Percentiles rank a stretch among this genome's conserved stretches.
These are phyloP conservation scores for Malurus melanocephalus DNA, from an alignment of 2,113 vertebrate species.

Conservation along the genomic window DNA sequence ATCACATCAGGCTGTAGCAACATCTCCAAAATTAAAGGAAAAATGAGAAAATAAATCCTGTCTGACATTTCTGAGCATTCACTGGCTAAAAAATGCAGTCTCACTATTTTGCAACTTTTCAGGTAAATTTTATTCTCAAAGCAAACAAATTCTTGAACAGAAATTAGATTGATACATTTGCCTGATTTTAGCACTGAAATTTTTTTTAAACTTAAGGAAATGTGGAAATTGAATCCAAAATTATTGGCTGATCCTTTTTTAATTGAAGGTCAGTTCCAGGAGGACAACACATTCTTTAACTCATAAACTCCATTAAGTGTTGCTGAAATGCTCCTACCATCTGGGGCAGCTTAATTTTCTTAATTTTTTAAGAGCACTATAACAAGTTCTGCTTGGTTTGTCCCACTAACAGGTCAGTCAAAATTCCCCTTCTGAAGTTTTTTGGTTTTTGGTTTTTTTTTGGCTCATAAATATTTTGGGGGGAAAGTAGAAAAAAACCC, in stretches of 20 bases:
- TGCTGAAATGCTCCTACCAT: background rate
- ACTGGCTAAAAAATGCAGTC: background rate
- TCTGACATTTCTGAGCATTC: background rate
- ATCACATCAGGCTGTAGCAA: background rate
- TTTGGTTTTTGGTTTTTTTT: no score
- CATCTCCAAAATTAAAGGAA: background rate
- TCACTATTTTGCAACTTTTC: background rate
- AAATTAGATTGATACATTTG: background rate
- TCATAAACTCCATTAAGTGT: background rate
- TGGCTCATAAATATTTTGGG: background rate
- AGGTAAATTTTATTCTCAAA: background rate
- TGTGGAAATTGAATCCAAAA: background rate
- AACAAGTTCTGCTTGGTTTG: background rate
- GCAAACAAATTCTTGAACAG: background rate
- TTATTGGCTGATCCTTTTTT: background rate
- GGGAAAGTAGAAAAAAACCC: fast-evolving
- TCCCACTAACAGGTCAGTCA: background rate
- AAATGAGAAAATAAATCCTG: background rate
- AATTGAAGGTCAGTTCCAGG: background rate
- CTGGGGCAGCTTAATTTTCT: background rate
- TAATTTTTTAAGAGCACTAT: background rate
- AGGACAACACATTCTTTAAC: background rate
- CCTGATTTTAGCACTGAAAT: background rate
- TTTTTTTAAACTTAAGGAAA: background rate
- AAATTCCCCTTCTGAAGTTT: background rate